Base-by-base conservation (phyloP, 2,888 invertebrate species). In the Mimachlamys varia region DNA sequence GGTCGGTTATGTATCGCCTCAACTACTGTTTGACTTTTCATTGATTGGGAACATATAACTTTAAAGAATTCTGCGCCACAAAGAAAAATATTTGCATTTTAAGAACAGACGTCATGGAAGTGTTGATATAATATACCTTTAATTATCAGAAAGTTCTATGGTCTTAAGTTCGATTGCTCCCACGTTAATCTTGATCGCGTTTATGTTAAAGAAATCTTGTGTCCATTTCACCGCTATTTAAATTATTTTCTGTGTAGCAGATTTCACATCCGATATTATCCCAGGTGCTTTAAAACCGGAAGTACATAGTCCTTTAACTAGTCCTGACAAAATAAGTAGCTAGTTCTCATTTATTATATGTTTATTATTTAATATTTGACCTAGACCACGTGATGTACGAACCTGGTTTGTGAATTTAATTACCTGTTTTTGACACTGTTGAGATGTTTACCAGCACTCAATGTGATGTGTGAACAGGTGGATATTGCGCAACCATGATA, bases 61-160 rank as follows among this genome's bases (percentile, higher is more conserved):
- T 76, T 33, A 76, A 27, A 33, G 76, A 76, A 27, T 76, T 76
- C 27, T 33, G 13, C 76, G 76, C 27, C 76, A 33, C 27, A 27
- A 76, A 76, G 76, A 76, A 76, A 27, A 27, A 27, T 76, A 17
- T 76, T 76, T 76, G 62, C n/a, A 27, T 76, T 76, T 76, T 76
- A 27, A 76, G 62, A 76, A 76, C n/a, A 17, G n/a, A n/a, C n/a
- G n/a, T 10, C 22, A n/a, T 62, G n/a, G 7, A 76, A 13, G 27
- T 76, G 22, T 76, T 76, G 76, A 33, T 33, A 33, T 76, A 33
- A 33, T 22, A 33, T 27, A 12, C 12, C 76, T 76, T 76, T 76
- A 27, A 76, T 76, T 33, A 33, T 76, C 76, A 76, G 12, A 76
- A 76, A 13, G 27, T 7, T 4, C 3, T 12, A 33, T 33, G 76